A percentile compares a stretch with the other conserved stretches of the same genome.
Conservation (phyloP, 1,140 invertebrate genomes). For the Drosophila nebulosa region DNA sequence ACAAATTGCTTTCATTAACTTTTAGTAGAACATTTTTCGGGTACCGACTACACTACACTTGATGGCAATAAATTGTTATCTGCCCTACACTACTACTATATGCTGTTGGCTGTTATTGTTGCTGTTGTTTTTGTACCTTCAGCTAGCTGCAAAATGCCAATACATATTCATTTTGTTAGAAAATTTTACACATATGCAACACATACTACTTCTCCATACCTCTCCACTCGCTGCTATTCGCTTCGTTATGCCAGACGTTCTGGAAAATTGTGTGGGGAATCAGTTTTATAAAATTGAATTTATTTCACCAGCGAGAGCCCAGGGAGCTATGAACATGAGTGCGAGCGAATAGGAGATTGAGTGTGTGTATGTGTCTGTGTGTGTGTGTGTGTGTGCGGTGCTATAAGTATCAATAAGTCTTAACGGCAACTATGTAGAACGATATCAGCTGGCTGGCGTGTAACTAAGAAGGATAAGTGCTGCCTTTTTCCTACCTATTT, state of each 20-base stretch:
- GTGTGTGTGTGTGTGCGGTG: constrained; percentile 42
- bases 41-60: constrained; percentile 35
- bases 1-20: constrained; percentile 79
- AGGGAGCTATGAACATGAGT: constrained; percentile 52
- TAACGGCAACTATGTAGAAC: constrained; percentile 29
- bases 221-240: not conserved
- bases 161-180: constrained; percentile 74
- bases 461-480: constrained; percentile 77
- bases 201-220: too few species aligned
- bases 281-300: constrained; percentile 78
- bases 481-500: constrained; percentile 22
- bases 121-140: constrained; percentile 18
- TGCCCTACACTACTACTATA: constrained; percentile 50
- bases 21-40: constrained; percentile 74
- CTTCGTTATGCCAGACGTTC: not conserved
- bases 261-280: constrained; percentile 76
- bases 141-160: constrained; percentile 67
- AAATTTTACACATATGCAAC: constrained; percentile 70
- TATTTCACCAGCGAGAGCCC: constrained; percentile 63
- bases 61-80: constrained; percentile 74
- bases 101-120: constrained; percentile 18
- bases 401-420: constrained; percentile 76
- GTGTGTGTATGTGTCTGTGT: constrained; percentile 16
- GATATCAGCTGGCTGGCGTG: constrained; percentile 56
- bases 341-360: constrained; percentile 3